These are phyloP conservation scores for Pao palembangensis DNA, from an alignment of 2,113 vertebrate genomes.

Conservation along the genomic window DNA sequence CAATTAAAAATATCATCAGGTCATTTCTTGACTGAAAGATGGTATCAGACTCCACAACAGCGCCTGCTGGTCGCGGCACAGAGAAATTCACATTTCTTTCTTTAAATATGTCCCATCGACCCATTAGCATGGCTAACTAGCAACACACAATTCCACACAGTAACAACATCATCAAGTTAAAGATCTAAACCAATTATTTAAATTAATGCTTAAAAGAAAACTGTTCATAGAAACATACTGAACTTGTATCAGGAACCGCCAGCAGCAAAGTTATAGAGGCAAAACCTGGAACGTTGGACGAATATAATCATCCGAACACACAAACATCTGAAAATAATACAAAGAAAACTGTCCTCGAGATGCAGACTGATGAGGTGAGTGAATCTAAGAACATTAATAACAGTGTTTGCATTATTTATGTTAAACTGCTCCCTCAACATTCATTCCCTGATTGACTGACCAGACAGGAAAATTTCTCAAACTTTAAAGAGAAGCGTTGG, in stretches of 20 bases:
- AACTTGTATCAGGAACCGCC: too few species aligned
- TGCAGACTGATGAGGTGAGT: background rate
- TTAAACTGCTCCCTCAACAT: background rate
- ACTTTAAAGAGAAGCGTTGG: slow-evolving; percentile 8
- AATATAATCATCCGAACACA: background rate
- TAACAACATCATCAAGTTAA: background rate
- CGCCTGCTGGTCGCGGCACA: too few species aligned
- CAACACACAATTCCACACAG: slow-evolving; percentile 27
- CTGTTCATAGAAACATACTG: too few species aligned
- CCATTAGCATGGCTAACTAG: background rate
- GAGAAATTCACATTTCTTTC: too few species aligned
- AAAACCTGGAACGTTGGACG: background rate
- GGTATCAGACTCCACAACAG: background rate
- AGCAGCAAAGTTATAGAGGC: background rate
- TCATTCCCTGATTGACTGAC: slow-evolving; percentile 12
- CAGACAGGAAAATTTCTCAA: slow-evolving; percentile 3
- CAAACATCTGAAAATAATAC: background rate
- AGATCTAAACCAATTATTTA: too few species aligned
- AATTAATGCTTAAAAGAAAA: too few species aligned
- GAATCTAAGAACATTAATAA: background rate
- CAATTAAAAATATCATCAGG: slow-evolving; percentile 33
- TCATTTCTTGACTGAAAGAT: slow-evolving; percentile 18
- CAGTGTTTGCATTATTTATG: background rate
- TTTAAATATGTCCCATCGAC: slow-evolving; percentile 8
- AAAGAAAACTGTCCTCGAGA: background rate